Percentiles rank a stretch among this genome's conserved stretches.
phyloP scores from a whole-genome alignment of 2,888 invertebrate species.

The Nomada flava region DNA sequence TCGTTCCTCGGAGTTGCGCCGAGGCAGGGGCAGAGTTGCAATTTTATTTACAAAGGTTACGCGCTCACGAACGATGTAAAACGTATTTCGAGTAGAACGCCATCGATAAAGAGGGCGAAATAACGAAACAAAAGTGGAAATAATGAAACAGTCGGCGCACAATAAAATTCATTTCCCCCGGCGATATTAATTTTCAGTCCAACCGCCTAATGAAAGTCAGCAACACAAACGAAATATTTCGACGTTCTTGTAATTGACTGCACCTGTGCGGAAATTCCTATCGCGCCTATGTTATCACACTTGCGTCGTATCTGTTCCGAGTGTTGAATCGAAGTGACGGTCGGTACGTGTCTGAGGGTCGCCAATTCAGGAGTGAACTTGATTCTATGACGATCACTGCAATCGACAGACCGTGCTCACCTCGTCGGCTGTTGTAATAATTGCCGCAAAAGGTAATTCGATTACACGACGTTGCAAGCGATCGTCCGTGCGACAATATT shows the following conservation, averaged over 20 bases:
- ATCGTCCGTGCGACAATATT: conserved; percentile 10
- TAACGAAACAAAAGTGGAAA: too few species aligned
- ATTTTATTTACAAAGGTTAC: conserved; percentile 3
- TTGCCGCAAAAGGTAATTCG: conserved; percentile 51
- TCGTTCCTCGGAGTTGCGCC: background rate
- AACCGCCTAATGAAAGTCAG: too few species aligned
- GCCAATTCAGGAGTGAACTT: background rate
- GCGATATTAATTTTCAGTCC: background rate
- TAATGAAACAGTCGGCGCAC: background rate
- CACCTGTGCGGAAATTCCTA: too few species aligned
- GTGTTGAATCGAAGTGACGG: too few species aligned
- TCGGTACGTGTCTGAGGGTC: background rate
- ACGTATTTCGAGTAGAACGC: too few species aligned
- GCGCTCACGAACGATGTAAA: background rate
- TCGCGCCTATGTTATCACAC: too few species aligned
- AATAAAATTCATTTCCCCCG: background rate
- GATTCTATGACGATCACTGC: background rate
- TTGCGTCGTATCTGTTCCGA: too few species aligned
- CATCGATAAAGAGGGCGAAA: background rate
- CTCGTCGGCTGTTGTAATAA: conserved; percentile 32
- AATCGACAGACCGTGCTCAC: conserved; percentile 10
- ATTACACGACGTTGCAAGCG: conserved; percentile 33
- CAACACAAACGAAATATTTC: too few species aligned
- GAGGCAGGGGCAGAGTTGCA: background rate
- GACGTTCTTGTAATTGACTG: too few species aligned